Evolutionary conservation across 2,113 vertebrate species (phyloP), one percentile per base, ranked within the genome.

Genomic region (Apaloderma vittatum): DNA sequence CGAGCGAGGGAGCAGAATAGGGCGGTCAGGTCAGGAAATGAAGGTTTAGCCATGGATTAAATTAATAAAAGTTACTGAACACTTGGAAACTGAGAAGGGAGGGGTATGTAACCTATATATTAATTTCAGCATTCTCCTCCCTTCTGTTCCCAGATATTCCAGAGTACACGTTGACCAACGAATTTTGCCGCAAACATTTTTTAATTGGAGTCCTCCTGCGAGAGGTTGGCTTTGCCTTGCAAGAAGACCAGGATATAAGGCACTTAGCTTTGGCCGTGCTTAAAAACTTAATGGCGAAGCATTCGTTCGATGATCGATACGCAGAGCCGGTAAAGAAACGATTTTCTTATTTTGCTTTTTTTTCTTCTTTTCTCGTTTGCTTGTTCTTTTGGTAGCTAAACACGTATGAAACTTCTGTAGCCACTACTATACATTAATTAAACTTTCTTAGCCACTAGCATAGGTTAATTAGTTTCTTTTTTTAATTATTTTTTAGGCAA

Each of bases 131-230:
- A 4, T 51, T 75, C 74, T 90, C 93, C 18, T 78, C 83, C 36
- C 1, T 94, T 93, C 57, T 94, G 3, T 68, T 90, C 29, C 97
- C 98, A 97, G 99, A 99, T 46, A 98, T 99, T 96, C 99, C 99
- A 23, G 99, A 99, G 97, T 99, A 99, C 97, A 99, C 99, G 8
- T 36, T 99, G 97, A 99, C 99, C 0, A 99, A 99, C 85, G 99
- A 99, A 94, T 99, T 99, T 97, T 99, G 99, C 98, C 99, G 99
- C 83, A 99, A 99, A 90, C 99, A 99, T 96, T 99, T 99, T 94
- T 97, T 99, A 83, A 99, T 99, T 1, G 99, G 99, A 76, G 97
- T 99, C 93, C 96, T 99, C 94, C 98, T 99, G 48, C 97, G 99
- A 86, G 99, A 99, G 93, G 98, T 99, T 95, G 99, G 99, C 24